Conservation (phyloP, 2,888 invertebrate genomes). For the Pseudococcus jackbeardsleyi region DNA sequence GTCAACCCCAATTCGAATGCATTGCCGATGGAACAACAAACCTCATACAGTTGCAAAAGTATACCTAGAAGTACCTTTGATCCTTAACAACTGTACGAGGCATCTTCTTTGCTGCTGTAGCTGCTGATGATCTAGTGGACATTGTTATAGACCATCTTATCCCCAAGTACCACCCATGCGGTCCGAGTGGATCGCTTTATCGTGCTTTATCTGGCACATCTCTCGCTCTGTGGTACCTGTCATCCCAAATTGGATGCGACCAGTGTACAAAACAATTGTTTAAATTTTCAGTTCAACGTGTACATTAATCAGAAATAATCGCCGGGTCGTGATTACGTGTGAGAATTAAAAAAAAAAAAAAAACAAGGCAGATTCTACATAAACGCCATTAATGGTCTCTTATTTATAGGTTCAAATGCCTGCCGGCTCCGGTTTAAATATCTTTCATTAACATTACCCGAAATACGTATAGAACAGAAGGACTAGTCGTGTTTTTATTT, state of each 20-base stretch:
- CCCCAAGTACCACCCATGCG: constrained; percentile 25
- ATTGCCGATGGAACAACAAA: too few relatives aligned
- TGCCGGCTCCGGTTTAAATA: constrained; percentile 33
- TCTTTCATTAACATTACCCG: constrained; percentile 53
- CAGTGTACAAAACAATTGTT: constrained; percentile 24
- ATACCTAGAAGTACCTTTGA: neutral
- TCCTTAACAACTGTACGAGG: neutral
- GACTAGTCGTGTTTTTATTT: constrained; percentile 38
- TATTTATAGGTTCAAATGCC: constrained; percentile 47
- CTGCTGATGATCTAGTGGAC: neutral
- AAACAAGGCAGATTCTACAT: neutral
- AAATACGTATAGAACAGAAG: constrained; percentile 39
- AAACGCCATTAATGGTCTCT: constrained; percentile 51
- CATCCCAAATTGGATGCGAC: constrained; percentile 48
- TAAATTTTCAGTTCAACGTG: constrained; percentile 40
- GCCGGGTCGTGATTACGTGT: constrained; percentile 42
- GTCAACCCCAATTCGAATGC: too few relatives aligned
- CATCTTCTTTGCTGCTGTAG: neutral
- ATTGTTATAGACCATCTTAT: neutral
- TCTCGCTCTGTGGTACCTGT: constrained; percentile 15
- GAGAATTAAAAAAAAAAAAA: constrained; percentile 17
- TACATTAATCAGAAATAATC: constrained; percentile 50
- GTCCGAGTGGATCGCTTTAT: constrained; percentile 34
- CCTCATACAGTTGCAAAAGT: neutral
- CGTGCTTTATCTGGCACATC: constrained; percentile 17